These are phyloP conservation scores for Phalacrocorax pelagicus DNA, from an alignment of 2,113 vertebrate genomes.

Conservation along the genomic window DNA sequence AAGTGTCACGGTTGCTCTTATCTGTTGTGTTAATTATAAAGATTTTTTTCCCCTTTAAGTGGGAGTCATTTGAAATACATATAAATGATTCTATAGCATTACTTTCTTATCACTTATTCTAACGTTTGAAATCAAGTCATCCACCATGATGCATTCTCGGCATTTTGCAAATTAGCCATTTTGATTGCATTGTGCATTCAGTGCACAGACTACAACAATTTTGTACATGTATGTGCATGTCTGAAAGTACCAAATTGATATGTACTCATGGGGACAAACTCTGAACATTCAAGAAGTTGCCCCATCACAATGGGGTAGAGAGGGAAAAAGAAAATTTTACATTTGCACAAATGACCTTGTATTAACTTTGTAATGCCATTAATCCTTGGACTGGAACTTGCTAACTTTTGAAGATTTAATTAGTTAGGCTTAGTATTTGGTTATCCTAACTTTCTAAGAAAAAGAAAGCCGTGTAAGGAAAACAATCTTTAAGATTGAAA, in stretches of 20 bases:
- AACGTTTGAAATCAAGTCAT: constrained; percentile 19
- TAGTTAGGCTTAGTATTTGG: neutral
- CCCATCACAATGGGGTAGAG: neutral
- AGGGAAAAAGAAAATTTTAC: neutral
- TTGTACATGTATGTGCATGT: neutral
- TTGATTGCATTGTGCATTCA: neutral
- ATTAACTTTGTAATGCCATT: neutral
- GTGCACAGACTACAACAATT: neutral
- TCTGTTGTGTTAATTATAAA: constrained; percentile 14
- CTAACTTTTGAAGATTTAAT: neutral
- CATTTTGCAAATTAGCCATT: constrained; percentile 20
- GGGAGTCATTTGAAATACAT: neutral
- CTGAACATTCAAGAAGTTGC: neutral
- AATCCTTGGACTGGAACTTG: neutral
- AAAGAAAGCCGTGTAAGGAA: neutral
- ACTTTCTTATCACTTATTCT: constrained; percentile 33
- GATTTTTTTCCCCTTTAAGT: neutral
- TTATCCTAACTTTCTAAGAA: neutral
- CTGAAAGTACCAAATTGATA: neutral
- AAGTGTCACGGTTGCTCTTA: constrained; percentile 28
- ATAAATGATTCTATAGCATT: neutral
- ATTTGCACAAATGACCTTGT: neutral
- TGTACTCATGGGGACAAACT: neutral
- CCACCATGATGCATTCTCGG: neutral
- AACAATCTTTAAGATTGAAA: neutral